phyloP scores from a whole-genome alignment of 2,888 invertebrate genomes.

The Gastrophysa polygoni region DNA sequence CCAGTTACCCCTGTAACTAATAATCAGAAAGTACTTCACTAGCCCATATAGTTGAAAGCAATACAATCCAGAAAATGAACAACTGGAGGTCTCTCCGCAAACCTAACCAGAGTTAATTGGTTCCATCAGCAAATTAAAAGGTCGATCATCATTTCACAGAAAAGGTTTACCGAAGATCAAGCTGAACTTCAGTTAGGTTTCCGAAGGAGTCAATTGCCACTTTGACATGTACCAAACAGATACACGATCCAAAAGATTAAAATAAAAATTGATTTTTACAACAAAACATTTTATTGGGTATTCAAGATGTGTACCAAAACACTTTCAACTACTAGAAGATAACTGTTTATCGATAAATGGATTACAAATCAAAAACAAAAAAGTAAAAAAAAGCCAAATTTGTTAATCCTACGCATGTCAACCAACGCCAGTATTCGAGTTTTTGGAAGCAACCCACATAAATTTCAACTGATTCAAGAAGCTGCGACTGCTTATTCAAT shows the following conservation, averaged over 20 bases:
- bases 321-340: constrained; percentile 38
- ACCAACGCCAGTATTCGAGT: neutral
- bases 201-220: too few species aligned
- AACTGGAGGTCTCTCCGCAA: too few species aligned
- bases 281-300: constrained; percentile 40
- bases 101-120: too few species aligned
- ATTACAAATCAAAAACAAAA: constrained; percentile 17
- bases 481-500: neutral
- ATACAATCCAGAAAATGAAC: too few species aligned
- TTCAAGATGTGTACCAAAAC: constrained; percentile 33
- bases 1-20: too few species aligned
- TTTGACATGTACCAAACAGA: neutral
- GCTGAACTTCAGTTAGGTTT: too few species aligned
- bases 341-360: constrained; percentile 22
- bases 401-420: constrained; percentile 11
- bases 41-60: too few species aligned
- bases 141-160: too few species aligned
- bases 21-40: too few species aligned
- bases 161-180: too few species aligned
- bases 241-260: neutral
- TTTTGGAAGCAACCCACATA: neutral
- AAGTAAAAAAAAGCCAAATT: constrained; percentile 18
- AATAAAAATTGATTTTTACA: constrained; percentile 30
- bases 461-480: neutral
- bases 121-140: too few species aligned